phyloP scores from a whole-genome alignment of 2,888 invertebrate species.

The Peribatodes rhomboidaria region DNA sequence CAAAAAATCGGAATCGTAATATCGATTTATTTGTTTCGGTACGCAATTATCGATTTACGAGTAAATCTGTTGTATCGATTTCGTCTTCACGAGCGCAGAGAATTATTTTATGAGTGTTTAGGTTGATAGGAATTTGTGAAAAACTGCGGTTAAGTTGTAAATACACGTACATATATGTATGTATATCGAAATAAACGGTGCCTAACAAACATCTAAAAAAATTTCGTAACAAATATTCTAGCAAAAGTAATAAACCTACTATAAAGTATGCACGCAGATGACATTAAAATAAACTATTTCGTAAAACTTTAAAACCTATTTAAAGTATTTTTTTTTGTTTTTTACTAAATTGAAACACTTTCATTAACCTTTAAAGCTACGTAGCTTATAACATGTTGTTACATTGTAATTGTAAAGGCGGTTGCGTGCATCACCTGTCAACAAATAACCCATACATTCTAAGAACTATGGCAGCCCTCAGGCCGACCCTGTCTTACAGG shows the following conservation, averaged over 20 bases:
- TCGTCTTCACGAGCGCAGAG: slow-evolving; percentile 21
- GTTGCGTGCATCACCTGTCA: neutral
- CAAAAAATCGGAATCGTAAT: slow-evolving; percentile 29
- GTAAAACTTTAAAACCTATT: no score
- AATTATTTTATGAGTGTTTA: slow-evolving; percentile 10
- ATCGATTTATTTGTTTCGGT: slow-evolving; percentile 35
- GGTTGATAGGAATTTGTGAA: neutral
- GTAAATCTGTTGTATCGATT: slow-evolving; percentile 24
- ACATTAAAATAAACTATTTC: no score
- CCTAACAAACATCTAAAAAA: neutral
- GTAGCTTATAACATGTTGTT: no score
- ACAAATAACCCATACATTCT: neutral
- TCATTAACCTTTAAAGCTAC: neutral
- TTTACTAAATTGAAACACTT: no score
- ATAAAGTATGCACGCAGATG: no score
- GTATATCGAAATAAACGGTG: neutral
- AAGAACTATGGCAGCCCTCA: neutral
- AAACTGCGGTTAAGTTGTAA: neutral
- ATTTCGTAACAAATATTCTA: no score
- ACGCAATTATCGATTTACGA: slow-evolving; percentile 36
- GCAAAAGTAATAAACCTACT: no score
- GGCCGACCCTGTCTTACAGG: neutral
- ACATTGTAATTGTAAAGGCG: neutral
- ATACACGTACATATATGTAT: neutral
- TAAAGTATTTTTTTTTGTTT: no score